Conservation (phyloP, 1,140 invertebrate genomes). For the Bombus superbus region DNA sequence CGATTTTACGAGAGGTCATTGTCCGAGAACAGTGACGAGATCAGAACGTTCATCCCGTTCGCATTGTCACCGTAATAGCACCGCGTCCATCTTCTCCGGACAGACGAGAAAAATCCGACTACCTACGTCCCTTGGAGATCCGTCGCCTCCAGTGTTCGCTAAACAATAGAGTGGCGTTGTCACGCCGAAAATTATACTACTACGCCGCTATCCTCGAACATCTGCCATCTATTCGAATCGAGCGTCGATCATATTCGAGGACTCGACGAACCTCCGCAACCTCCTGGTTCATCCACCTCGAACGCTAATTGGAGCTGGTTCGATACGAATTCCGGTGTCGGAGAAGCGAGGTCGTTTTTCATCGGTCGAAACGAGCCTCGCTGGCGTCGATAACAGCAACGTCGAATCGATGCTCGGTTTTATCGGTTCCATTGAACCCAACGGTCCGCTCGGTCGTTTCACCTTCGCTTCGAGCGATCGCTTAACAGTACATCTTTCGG, state of each 20-base stretch:
- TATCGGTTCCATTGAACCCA: conserved; percentile 27
- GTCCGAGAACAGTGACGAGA: conserved; percentile 1
- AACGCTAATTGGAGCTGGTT: not conserved
- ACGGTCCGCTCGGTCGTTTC: conserved; percentile 17
- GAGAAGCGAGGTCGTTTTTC: not conserved
- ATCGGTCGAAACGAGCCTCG: not conserved
- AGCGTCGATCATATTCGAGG: not conserved
- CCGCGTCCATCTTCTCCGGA: conserved; percentile 5
- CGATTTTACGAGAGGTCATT: conserved; percentile 10
- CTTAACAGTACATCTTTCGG: conserved; percentile 45
- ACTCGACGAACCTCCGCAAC: not conserved
- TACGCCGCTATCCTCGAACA: not conserved
- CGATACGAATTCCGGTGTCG: not conserved
- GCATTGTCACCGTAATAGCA: conserved; percentile 13
- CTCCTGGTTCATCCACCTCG: not conserved
- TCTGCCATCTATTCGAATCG: no score
- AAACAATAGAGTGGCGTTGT: not conserved
- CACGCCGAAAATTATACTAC: not conserved
- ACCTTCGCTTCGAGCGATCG: conserved; percentile 39
- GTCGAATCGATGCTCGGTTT: not conserved
- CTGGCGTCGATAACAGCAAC: not conserved
- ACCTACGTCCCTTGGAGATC: conserved; percentile 25
- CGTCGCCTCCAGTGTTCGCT: not conserved
- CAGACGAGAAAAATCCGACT: conserved; percentile 40
- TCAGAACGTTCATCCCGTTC: conserved; percentile 29